These are phyloP conservation scores for Darwinula stevensoni DNA, from an alignment of 2,888 invertebrate species.

Conservation along the genomic window DNA sequence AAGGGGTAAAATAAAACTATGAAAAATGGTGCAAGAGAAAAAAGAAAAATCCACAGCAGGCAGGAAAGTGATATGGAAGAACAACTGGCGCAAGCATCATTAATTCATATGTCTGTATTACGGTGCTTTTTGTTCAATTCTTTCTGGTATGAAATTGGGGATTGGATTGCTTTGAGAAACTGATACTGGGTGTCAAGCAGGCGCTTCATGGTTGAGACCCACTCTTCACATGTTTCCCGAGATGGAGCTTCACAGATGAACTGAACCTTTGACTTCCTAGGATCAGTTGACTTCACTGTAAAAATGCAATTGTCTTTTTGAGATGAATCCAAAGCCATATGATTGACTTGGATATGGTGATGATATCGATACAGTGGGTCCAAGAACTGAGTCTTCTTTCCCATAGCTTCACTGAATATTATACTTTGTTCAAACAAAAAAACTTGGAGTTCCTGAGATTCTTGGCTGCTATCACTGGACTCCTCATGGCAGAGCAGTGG, in stretches of 20 bases:
- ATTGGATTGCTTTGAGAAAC: conserved; percentile 78
- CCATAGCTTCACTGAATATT: conserved; percentile 32
- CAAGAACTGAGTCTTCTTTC: conserved; percentile 67
- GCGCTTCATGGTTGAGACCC: conserved; percentile 50
- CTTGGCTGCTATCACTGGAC: conserved; percentile 17
- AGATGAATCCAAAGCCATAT: conserved; percentile 45
- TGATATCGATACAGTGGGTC: conserved; percentile 85
- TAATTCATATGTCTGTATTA: too few relatives aligned
- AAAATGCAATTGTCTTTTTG: too few relatives aligned
- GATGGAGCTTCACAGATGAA: conserved; percentile 48
- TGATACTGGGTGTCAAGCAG: conserved; percentile 78
- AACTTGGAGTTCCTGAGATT: conserved; percentile 74
- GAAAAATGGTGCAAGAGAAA: too few relatives aligned
- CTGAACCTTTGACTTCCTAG: conserved; percentile 36
- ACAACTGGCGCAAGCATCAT: too few relatives aligned
- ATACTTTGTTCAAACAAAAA: conserved; percentile 65
- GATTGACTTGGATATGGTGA: conserved; percentile 77
- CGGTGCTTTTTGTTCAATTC: conserved; percentile 20
- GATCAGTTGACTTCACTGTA: conserved; percentile 48
- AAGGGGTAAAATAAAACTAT: too few relatives aligned
- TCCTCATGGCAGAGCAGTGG: conserved; percentile 35
- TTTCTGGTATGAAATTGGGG: conserved; percentile 68
- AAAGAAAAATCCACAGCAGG: too few relatives aligned
- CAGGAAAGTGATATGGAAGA: too few relatives aligned
- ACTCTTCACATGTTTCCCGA: conserved; percentile 41